These are phyloP conservation scores for Spisula subtruncata DNA, from an alignment of 2,888 invertebrate species.

Conservation along the genomic window DNA sequence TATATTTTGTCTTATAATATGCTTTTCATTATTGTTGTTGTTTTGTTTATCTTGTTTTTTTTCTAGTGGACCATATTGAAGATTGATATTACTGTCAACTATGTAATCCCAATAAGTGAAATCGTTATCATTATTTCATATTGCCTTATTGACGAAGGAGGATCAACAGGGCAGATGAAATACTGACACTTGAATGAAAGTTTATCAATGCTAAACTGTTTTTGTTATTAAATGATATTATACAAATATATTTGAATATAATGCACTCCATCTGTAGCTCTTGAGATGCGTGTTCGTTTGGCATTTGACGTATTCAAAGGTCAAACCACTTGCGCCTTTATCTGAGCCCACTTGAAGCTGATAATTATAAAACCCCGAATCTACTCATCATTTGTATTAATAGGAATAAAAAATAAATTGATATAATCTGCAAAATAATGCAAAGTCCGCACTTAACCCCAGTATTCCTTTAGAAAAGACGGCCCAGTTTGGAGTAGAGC, in stretches of 20 bases:
- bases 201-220: no score
- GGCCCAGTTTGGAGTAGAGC: conserved; percentile 6
- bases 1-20: no score
- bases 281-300: not conserved
- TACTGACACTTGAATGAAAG: no score
- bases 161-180: no score
- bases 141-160: no score
- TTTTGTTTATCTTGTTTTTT: no score
- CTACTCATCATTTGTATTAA: conserved; percentile 35
- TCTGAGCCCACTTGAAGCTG: not conserved
- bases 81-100: no score
- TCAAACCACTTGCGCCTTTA: conserved; percentile 36
- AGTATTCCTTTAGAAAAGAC: conserved; percentile 18
- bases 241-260: not conserved
- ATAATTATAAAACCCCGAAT: conserved; percentile 6
- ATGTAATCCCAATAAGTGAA: no score
- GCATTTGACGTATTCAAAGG: not conserved
- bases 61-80: no score
- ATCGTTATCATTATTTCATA: no score
- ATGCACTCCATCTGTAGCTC: not conserved
- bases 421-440: conserved; percentile 31
- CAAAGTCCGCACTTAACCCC: conserved; percentile 42
- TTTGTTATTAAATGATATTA: no score
- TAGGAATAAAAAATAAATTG: conserved; percentile 35
- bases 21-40: no score